phyloP scores from a whole-genome alignment of 2,113 vertebrate genomes.

The Crotalus horridus region DNA sequence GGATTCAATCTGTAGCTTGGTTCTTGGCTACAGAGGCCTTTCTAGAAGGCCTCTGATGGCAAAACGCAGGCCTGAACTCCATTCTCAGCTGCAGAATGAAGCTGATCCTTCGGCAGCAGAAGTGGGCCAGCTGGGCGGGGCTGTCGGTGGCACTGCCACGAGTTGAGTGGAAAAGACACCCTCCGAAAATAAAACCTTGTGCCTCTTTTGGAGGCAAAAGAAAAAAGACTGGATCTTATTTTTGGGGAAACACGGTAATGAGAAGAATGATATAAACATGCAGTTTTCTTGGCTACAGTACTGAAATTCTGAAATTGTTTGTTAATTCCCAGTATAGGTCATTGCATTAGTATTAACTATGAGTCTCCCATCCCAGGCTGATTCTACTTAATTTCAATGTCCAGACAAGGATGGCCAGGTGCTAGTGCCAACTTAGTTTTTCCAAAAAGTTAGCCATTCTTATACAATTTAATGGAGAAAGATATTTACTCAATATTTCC shows the following conservation, averaged over 20 bases:
- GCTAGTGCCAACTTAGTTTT: background rate
- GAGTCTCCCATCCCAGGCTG: background rate
- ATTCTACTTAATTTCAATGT: background rate
- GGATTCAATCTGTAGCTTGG: too few relatives aligned
- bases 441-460: conserved; percentile 5
- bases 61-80: too few relatives aligned
- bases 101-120: too few relatives aligned
- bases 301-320: background rate
- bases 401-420: background rate
- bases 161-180: too few relatives aligned
- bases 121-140: too few relatives aligned
- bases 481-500: background rate
- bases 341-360: background rate
- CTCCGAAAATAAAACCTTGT: too few relatives aligned
- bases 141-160: too few relatives aligned
- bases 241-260: background rate
- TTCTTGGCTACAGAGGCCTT: too few relatives aligned
- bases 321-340: background rate
- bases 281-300: background rate
- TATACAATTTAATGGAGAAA: conserved; percentile 4
- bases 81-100: too few relatives aligned
- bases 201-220: too few relatives aligned
- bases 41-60: too few relatives aligned
- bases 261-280: background rate
- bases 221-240: too few relatives aligned